phyloP scores from a whole-genome alignment of 2,888 invertebrate species.

The Hirudinaria manillensis region DNA sequence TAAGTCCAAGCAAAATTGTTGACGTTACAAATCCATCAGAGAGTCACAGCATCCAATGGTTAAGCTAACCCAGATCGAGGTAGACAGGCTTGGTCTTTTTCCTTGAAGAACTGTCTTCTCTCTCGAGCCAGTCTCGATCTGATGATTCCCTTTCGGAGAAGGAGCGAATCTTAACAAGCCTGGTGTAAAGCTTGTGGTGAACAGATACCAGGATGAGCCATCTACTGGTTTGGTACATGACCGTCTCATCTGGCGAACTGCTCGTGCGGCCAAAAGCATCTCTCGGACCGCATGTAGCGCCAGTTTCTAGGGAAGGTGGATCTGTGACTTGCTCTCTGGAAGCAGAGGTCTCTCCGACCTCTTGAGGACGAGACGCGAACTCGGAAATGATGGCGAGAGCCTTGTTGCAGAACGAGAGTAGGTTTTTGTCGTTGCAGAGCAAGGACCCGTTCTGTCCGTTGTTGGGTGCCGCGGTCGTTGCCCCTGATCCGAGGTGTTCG shows the following conservation, averaged over 20 bases:
- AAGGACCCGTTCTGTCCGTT: constrained; percentile 88
- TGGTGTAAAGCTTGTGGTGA: constrained; percentile 85
- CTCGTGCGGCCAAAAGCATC: background rate
- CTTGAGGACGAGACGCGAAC: background rate
- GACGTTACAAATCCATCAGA: no score
- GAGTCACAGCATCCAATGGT: no score
- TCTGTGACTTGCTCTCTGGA: background rate
- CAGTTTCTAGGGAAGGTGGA: no score
- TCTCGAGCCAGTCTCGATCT: background rate
- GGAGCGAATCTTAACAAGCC: constrained; percentile 76
- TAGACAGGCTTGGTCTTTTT: background rate
- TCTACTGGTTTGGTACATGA: constrained; percentile 65
- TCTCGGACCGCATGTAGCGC: background rate
- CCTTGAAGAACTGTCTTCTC: background rate
- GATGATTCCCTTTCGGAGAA: constrained; percentile 55
- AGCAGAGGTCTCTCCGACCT: background rate
- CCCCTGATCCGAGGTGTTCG: constrained; percentile 58
- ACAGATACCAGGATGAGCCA: constrained; percentile 88
- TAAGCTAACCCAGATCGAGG: background rate
- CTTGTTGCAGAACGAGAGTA: background rate
- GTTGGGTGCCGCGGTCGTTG: constrained; percentile 85
- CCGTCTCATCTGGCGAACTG: constrained; percentile 9
- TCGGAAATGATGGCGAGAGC: background rate
- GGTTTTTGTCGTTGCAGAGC: constrained; percentile 68
- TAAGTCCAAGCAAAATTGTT: no score